Conservation (phyloP, 2,888 invertebrate species). For the Venusia cambrica region DNA sequence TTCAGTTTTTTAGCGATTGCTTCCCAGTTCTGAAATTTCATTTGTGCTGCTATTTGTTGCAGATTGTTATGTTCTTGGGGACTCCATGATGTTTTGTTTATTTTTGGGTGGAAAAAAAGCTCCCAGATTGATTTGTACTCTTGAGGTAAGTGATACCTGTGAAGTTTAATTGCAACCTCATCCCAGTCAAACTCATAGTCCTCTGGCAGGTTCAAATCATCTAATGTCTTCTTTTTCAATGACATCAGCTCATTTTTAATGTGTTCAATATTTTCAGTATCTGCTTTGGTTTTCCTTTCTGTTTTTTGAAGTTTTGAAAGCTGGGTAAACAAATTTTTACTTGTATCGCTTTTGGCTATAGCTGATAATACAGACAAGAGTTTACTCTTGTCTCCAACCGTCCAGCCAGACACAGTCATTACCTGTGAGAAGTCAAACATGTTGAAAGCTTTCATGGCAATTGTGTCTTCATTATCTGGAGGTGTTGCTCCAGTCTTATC, state of each 20-base stretch:
- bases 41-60: slow-evolving; percentile 43
- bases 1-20: slow-evolving; percentile 79
- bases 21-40: slow-evolving; percentile 84
- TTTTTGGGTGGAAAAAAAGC: slow-evolving; percentile 84
- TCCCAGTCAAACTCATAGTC: slow-evolving; percentile 82
- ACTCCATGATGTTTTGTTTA: slow-evolving; percentile 76
- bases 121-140: slow-evolving; percentile 88
- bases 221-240: slow-evolving; percentile 41
- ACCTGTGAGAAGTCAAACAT: slow-evolving; percentile 72
- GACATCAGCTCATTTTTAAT: slow-evolving; percentile 39
- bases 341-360: slow-evolving; percentile 44
- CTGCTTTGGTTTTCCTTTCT: slow-evolving; percentile 7
- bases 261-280: slow-evolving; percentile 32
- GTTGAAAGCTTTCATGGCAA: slow-evolving; percentile 50
- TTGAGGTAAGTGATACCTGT: slow-evolving; percentile 79
- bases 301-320: slow-evolving; percentile 40
- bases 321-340: slow-evolving; percentile 38
- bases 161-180: slow-evolving; percentile 65
- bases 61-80: slow-evolving; percentile 48
- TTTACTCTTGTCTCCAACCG: slow-evolving; percentile 77
- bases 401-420: slow-evolving; percentile 74
- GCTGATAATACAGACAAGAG: slow-evolving; percentile 73
- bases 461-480: slow-evolving; percentile 83
- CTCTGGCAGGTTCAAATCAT: slow-evolving; percentile 52
- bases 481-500: slow-evolving; percentile 75